A percentile compares a stretch with the other conserved stretches of the same genome.
Evolutionary conservation across 2,113 vertebrate species (phyloP).

Genomic region (Podilymbus podiceps): DNA sequence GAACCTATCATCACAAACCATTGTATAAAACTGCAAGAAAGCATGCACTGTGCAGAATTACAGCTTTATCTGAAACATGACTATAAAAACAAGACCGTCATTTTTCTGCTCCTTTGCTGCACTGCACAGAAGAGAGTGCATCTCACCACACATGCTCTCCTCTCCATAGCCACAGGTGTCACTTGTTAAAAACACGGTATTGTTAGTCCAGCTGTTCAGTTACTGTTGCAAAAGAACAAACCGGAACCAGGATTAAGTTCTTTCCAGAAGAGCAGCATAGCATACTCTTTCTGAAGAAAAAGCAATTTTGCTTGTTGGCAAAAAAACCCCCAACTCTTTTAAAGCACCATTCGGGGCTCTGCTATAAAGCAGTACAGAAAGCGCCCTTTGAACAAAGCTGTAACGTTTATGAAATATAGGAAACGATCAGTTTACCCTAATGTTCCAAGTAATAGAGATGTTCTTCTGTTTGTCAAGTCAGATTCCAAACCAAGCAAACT

Average conservation of each 20-base stretch:
- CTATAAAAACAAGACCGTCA: neutral
- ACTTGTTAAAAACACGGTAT: neutral
- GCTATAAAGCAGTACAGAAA: neutral
- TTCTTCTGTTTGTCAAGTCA: neutral
- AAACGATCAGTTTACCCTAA: neutral
- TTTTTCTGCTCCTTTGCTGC: neutral
- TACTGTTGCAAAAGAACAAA: neutral
- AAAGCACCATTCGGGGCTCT: neutral
- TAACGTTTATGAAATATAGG: neutral
- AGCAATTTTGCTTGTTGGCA: neutral
- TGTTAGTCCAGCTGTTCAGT: conserved; percentile 14
- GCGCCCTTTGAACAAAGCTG: neutral
- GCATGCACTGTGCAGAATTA: neutral
- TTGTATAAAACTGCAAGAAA: neutral
- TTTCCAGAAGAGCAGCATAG: neutral
- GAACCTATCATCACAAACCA: neutral
- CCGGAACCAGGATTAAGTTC: neutral
- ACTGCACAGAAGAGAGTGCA: neutral
- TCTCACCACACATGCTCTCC: neutral
- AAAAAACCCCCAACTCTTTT: fast-evolving
- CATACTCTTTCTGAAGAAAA: neutral
- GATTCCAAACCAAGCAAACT: neutral
- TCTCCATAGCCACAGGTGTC: neutral
- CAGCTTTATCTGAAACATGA: neutral
- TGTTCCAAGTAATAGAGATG: neutral